These are phyloP conservation scores for Nymphalis io DNA, from an alignment of 1,140 invertebrate genomes.

Conservation along the genomic window DNA sequence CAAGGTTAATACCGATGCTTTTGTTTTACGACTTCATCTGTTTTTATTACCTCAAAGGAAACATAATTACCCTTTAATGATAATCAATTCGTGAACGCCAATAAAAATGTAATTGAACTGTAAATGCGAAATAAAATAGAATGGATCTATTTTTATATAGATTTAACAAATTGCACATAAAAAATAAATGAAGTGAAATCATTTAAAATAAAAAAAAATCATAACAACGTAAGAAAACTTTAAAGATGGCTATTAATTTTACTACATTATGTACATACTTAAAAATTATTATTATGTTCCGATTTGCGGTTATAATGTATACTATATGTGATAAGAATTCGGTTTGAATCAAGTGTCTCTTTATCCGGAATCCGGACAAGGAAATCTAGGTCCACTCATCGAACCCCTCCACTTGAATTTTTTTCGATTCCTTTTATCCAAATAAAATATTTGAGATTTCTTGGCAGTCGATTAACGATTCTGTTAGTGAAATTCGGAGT, in stretches of 20 bases:
- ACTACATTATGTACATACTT: no score
- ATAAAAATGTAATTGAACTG: neutral
- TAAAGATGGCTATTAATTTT: neutral
- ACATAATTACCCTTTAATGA: conserved; percentile 1
- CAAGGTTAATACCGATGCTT: conserved; percentile 14
- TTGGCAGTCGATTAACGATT: conserved; percentile 18
- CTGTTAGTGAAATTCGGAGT: neutral
- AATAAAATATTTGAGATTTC: conserved; percentile 28
- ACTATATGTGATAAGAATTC: conserved; percentile 35
- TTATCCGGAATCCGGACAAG: conserved; percentile 60
- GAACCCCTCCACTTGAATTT: conserved; percentile 47
- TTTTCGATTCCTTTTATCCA: conserved; percentile 43
- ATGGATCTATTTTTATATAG: neutral
- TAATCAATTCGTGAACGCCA: neutral
- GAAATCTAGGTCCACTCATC: conserved; percentile 57
- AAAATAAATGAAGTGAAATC: no score
- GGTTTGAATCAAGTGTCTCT: conserved; percentile 60
- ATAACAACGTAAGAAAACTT: neutral
- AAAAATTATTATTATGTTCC: neutral
- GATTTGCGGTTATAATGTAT: conserved; percentile 19
- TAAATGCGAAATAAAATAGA: neutral
- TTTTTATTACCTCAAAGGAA: conserved; percentile 15
- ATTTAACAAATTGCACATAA: neutral
- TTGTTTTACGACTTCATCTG: conserved; percentile 18
- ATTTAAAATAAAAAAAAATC: no score